Evolutionary conservation across 2,797 vertebrate species (phyloP).

Genomic region (Myotis myotis): DNA sequence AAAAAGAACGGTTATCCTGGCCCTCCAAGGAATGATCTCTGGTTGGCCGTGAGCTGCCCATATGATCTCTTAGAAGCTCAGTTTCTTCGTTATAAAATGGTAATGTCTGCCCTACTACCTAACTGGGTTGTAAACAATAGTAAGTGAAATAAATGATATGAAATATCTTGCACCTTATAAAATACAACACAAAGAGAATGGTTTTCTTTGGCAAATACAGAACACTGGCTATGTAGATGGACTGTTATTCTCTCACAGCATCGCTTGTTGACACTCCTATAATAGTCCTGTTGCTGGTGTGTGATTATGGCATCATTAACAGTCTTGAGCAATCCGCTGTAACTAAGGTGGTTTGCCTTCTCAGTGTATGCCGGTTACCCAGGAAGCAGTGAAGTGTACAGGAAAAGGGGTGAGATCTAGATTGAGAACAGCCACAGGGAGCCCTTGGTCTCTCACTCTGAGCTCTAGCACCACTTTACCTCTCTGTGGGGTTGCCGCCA

Average conservation of each 20-base stretch:
- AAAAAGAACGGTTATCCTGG: background rate
- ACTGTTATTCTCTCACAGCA: background rate
- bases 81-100: background rate
- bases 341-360: background rate
- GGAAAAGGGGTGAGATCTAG: background rate
- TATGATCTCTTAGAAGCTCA: background rate
- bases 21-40: background rate
- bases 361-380: rapidly evolving
- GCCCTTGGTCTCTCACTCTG: background rate
- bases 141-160: background rate
- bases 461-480: background rate
- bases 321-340: background rate
- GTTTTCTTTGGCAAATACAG: background rate
- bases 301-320: background rate
- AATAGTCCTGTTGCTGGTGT: background rate
- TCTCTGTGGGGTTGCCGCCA: background rate
- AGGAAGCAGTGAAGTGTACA: background rate
- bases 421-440: background rate
- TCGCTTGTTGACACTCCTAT: background rate
- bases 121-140: background rate
- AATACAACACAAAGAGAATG: background rate
- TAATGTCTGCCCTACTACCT: background rate
- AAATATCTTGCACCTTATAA: background rate
- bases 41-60: background rate
- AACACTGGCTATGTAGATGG: background rate